A percentile compares a stretch with the other conserved stretches of the same genome.
Evolutionary conservation across 2,113 vertebrate species (phyloP).

Genomic region (Forbesichthys agassizii): DNA sequence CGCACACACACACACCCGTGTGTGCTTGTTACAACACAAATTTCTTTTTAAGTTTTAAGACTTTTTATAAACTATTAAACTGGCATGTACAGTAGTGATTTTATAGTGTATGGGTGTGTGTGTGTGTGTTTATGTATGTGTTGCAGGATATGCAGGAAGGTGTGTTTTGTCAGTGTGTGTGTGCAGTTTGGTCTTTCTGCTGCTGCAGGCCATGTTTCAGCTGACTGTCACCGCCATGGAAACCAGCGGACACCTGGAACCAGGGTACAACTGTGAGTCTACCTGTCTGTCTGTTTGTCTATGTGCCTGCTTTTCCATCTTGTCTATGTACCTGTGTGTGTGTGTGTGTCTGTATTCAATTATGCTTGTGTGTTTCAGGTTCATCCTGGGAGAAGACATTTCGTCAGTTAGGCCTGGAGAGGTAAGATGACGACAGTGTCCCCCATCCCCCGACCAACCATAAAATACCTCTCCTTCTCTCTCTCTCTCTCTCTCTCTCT

Average conservation of each 20-base stretch:
- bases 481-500: not conserved
- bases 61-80: too few species aligned
- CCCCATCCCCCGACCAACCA: not conserved
- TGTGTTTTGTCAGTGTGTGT: slow-evolving; percentile 87
- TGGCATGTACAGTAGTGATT: not conserved
- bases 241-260: slow-evolving; percentile 80
- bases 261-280: slow-evolving; percentile 87
- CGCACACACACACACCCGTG: not conserved
- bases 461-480: not conserved
- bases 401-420: slow-evolving; percentile 53
- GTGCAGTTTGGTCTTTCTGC: slow-evolving; percentile 87
- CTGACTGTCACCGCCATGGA: slow-evolving; percentile 85
- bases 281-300: slow-evolving; percentile 9
- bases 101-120: not conserved
- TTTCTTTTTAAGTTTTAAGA: too few species aligned
- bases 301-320: not conserved
- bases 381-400: slow-evolving; percentile 53
- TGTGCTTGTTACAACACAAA: too few species aligned
- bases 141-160: slow-evolving; percentile 83
- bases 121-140: slow-evolving; percentile 26
- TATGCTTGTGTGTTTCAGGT: slow-evolving; percentile 38
- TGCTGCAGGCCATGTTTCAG: slow-evolving; percentile 90
- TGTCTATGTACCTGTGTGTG: not conserved
- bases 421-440: slow-evolving; percentile 36
- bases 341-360: not conserved